Evolutionary conservation across 2,888 invertebrate species (phyloP), one percentile per base, ranked within the genome.

Genomic region (Tetramorium bicarinatum): DNA sequence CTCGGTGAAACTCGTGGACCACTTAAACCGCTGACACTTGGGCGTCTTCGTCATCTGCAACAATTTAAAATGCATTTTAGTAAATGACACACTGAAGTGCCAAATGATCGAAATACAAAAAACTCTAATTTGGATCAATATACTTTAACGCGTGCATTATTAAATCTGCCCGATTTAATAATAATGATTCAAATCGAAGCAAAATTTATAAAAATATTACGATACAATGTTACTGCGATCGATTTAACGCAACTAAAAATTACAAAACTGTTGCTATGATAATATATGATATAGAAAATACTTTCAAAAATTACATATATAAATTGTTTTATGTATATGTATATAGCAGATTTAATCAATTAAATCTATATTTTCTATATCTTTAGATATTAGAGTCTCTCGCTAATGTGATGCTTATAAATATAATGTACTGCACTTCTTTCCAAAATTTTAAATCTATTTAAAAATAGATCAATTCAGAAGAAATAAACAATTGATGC

Each of bases 21-120:
- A 52, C 56, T 90, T 94, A 96, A 85, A 96, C 96, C 84, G 96
- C 96, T 77, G 96, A 96, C 87, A 96, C 96, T 95, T 96, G 96
- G 80, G 96, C 96, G 93, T 96, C 96, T 92, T 96, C 96, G 91
- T 96, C 96, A 95, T 96, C 96, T 96, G 95, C 86, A 95, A 95
- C 93, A 93, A 91, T 94, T 93, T 86, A 91, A 85, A 82, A 34
- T 38, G 80, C 59, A 8, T 9, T 69, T 88, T 52, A 89, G 29
- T 25, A 18, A 74, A 9, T 69, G 62, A 29, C 59, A 61, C 25
- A 34, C 38, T 15, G 3, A 25, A 44, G 25, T 54, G 34, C 11
- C 59, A 34, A 18, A 25, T 69, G 25, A 64, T 54, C 15, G 4
- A 8, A 47, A n/a, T n/a, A 71, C 79, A 47, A 71, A 59, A 47